Evolutionary conservation across 1,140 invertebrate genomes (phyloP).

Genomic region (Hycleus cichorii): DNA sequence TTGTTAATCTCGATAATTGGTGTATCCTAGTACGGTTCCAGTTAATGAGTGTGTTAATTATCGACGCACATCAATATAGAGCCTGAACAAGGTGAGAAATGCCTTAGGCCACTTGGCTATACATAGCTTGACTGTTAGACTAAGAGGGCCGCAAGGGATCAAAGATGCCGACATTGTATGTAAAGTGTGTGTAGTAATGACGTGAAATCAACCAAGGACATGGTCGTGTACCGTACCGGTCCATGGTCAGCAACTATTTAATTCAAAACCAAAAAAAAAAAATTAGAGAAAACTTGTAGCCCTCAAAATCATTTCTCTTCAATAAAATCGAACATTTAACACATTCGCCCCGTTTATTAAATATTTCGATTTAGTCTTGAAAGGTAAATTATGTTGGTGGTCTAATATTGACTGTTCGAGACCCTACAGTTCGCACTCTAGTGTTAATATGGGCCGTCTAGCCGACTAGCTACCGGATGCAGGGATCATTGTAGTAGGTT

Average conservation of each 20-base stretch:
- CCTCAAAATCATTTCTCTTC: background rate
- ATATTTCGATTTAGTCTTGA: background rate
- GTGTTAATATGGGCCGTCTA: constrained; percentile 12
- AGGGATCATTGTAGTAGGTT: constrained; percentile 2
- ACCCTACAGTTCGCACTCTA: constrained; percentile 11
- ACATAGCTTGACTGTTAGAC: too few species aligned
- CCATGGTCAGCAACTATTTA: background rate
- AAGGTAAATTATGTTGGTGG: background rate
- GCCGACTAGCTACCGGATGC: constrained; percentile 15
- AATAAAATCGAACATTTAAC: background rate
- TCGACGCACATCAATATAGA: constrained; percentile 4
- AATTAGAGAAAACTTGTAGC: too few species aligned
- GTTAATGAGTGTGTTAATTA: constrained; percentile 15
- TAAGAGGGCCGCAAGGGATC: constrained; percentile 9
- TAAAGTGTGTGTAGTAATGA: constrained; percentile 6
- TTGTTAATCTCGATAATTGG: too few species aligned
- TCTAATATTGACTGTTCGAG: constrained; percentile 2
- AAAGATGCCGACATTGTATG: constrained; percentile 11
- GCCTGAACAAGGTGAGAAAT: background rate
- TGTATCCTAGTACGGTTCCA: too few species aligned
- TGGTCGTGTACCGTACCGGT: constrained; percentile 9
- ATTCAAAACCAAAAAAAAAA: too few species aligned
- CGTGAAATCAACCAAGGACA: constrained; percentile 7
- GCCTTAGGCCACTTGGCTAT: background rate
- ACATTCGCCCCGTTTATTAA: background rate